Conservation (phyloP, 2,797 vertebrate genomes). For the Zalophus californianus region DNA sequence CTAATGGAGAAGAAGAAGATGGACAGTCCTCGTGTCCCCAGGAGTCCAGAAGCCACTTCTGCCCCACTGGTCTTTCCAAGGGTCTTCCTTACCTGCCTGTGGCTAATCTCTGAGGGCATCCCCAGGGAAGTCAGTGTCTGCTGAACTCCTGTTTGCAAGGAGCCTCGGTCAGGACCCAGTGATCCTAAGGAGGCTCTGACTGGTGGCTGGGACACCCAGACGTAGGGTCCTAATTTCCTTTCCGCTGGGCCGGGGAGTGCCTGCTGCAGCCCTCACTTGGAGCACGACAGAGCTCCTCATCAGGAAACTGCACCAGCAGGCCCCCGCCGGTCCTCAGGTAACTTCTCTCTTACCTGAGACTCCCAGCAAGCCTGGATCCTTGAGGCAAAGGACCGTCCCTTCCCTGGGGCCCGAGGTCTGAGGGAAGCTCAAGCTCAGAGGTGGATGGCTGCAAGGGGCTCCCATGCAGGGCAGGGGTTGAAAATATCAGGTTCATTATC, state of each 20-base stretch:
- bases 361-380: too few species aligned
- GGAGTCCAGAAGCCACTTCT: too few species aligned
- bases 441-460: rapidly evolving
- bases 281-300: too few species aligned
- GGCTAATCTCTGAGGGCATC: too few species aligned
- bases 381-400: neutral
- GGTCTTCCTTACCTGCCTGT: neutral
- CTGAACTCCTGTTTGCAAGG: neutral
- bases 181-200: neutral
- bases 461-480: neutral
- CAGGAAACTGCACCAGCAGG: rapidly evolving
- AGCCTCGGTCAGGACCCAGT: neutral
- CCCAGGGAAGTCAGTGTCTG: neutral
- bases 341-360: neutral
- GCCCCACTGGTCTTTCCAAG: neutral
- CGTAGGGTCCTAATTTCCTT: neutral
- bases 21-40: rapidly evolving
- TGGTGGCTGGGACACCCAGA: rapidly evolving
- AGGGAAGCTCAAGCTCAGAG: neutral
- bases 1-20: too few species aligned
- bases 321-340: neutral
- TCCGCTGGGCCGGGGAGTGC: too few species aligned
- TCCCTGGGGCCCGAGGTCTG: neutral
- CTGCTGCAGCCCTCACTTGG: neutral
- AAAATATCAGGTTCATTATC: neutral